Base-by-base conservation (phyloP, 1,140 invertebrate species). In the Hyposmocoma kahamanoa region DNA sequence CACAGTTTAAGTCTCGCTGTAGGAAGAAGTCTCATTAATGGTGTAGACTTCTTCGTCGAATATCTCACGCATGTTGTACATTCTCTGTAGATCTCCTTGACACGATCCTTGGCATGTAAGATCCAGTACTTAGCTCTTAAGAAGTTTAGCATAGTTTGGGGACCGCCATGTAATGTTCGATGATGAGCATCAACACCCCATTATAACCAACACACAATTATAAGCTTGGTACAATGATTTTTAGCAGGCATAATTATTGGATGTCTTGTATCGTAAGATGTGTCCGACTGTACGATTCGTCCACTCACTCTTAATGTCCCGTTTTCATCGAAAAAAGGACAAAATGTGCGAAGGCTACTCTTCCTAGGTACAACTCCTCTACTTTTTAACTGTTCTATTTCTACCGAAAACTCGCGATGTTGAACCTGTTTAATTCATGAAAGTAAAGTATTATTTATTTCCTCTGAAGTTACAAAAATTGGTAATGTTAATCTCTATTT, bases 11-110 rank as follows among this genome's bases (percentile, higher is more conserved):
- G 47, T 30, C 68, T 39, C 4, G 22, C 15, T 28, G 11, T 13
- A 21, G 64, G 67, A 49, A 74, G 44, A 9, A 51, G 20, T n/a
- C 58, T 64, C 73, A 72, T 74, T n/a, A 62, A 28, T 43, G 60
- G 62, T n/a, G 28, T 36, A 28, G 11, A n/a, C 0, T 22, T 15
- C 8, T 15, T 44, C 4, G 8, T 21, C 2, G 45, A 39, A 26
- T 36, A 38, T 28, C 43, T 32, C 9, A 26, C 17, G 47, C 70
- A 80, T 5, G 9, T 45, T 1, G 71, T n/a, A 48, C 76, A 83
- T 10, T 53, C 49, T 11, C 24, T 26, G 11, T 11, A 26, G 24
- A 6, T 5, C 1, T 11, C 15, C 34, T 52, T 48, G n/a, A 66
- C 44, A 10, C 52, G 28, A 1, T 49, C 15, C 18, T 36, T 50